Conservation (phyloP, 2,113 vertebrate species). For the Micromys minutus region DNA sequence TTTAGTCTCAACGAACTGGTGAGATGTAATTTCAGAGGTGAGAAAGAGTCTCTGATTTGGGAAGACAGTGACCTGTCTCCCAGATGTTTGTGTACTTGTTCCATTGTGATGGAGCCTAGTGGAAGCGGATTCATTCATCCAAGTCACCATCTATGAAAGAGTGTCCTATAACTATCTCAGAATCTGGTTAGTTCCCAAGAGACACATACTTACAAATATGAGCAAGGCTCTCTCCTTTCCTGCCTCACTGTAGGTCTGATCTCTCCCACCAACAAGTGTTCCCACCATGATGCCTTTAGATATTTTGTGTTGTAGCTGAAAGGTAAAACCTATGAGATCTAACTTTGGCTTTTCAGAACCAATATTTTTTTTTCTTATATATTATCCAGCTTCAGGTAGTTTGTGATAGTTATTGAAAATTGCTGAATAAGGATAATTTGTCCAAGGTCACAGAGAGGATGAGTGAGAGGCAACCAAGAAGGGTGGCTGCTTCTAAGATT, state of each 20-base stretch:
- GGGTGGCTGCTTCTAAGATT: not conserved
- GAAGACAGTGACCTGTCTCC: no score
- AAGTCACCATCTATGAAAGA: not conserved
- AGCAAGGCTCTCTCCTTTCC: not conserved
- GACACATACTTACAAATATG: not conserved
- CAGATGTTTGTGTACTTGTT: not conserved
- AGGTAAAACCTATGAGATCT: not conserved
- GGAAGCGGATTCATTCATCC: not conserved
- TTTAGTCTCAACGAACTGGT: not conserved
- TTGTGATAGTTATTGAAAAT: not conserved
- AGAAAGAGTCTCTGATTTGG: not conserved
- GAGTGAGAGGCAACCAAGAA: not conserved
- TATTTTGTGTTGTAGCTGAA: not conserved
- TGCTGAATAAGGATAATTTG: not conserved
- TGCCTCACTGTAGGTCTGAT: not conserved
- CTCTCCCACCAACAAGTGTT: no score
- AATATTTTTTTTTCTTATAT: not conserved
- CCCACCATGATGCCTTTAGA: not conserved
- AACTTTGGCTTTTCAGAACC: not conserved
- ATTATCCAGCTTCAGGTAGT: not conserved
- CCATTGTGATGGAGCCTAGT: not conserved
- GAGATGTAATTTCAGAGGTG: not conserved
- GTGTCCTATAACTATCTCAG: not conserved
- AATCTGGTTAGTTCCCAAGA: not conserved
- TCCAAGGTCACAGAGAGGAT: not conserved